phyloP scores from a whole-genome alignment of 2,888 invertebrate genomes.

The Mythimna vitellina region DNA sequence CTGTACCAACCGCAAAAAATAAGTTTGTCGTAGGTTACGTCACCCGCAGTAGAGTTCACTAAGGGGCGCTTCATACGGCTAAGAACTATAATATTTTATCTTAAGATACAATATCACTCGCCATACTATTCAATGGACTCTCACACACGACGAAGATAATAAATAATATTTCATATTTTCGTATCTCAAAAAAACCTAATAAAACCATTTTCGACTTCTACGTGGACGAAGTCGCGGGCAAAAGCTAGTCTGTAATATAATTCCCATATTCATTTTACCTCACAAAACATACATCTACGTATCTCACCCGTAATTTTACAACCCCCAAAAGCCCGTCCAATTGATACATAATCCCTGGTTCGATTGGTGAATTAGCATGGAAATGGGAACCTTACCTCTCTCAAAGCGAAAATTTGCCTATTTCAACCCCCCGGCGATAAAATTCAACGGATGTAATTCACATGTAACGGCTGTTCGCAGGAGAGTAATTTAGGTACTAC shows the following conservation, averaged over 20 bases:
- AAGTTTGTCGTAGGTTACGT: too few relatives aligned
- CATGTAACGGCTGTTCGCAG: neutral
- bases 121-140: too few relatives aligned
- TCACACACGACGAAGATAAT: too few relatives aligned
- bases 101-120: too few relatives aligned
- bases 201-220: too few relatives aligned
- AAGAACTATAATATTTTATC: too few relatives aligned
- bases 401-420: slow-evolving; percentile 29
- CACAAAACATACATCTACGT: neutral
- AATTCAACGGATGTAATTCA: slow-evolving; percentile 25
- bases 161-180: too few relatives aligned
- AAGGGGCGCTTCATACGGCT: too few relatives aligned
- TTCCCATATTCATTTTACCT: neutral
- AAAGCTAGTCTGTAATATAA: neutral
- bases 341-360: slow-evolving; percentile 41
- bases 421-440: slow-evolving; percentile 14
- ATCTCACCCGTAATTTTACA: neutral
- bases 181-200: too few relatives aligned
- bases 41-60: too few relatives aligned
- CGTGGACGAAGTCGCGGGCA: too few relatives aligned
- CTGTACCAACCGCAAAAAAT: too few relatives aligned
- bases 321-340: slow-evolving; percentile 2
- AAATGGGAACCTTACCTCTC: slow-evolving; percentile 24
- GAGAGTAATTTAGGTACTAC: neutral
- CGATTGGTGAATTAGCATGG: slow-evolving; percentile 49